Evolutionary conservation across 2,888 invertebrate species (phyloP).

Genomic region (Anarsia innoxiella): DNA sequence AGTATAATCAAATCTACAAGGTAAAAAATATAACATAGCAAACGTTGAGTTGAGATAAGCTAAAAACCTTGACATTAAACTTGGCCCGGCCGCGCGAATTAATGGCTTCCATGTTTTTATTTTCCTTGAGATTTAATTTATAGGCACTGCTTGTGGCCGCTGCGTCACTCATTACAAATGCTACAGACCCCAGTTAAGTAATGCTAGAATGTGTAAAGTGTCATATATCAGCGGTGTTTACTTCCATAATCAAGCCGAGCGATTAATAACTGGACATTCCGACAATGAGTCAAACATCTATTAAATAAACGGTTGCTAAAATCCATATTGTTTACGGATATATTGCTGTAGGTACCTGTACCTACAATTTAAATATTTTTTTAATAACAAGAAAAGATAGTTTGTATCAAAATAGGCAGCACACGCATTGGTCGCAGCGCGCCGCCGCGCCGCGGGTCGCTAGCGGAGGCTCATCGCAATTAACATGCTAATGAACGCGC

Average conservation of each 20-base stretch:
- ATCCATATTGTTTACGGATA: no score
- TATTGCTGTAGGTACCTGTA: no score
- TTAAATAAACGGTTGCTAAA: no score
- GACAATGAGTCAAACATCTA: slow-evolving; percentile 42
- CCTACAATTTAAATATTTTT: not conserved
- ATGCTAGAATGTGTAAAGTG: slow-evolving; percentile 67
- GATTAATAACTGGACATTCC: slow-evolving; percentile 53
- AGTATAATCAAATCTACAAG: slow-evolving; percentile 57
- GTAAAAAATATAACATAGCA: slow-evolving; percentile 65
- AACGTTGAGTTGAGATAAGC: slow-evolving; percentile 70
- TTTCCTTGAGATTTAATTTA: slow-evolving; percentile 75
- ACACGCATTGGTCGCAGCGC: not conserved
- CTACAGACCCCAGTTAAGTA: slow-evolving; percentile 52
- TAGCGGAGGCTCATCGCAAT: slow-evolving; percentile 34
- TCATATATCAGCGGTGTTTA: slow-evolving; percentile 67
- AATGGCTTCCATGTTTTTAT: slow-evolving; percentile 75
- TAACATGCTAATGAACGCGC: slow-evolving; percentile 70
- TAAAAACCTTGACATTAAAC: slow-evolving; percentile 75
- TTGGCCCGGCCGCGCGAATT: slow-evolving; percentile 73
- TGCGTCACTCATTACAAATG: slow-evolving; percentile 69
- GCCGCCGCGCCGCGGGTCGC: slow-evolving; percentile 3
- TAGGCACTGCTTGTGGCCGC: slow-evolving; percentile 58
- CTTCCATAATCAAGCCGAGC: slow-evolving; percentile 35
- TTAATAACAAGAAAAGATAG: slow-evolving; percentile 13
- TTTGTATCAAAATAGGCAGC: no score